A percentile compares a stretch with the other conserved stretches of the same genome.
Conservation (phyloP, 2,797 vertebrate genomes). For the Coluber constrictor region DNA sequence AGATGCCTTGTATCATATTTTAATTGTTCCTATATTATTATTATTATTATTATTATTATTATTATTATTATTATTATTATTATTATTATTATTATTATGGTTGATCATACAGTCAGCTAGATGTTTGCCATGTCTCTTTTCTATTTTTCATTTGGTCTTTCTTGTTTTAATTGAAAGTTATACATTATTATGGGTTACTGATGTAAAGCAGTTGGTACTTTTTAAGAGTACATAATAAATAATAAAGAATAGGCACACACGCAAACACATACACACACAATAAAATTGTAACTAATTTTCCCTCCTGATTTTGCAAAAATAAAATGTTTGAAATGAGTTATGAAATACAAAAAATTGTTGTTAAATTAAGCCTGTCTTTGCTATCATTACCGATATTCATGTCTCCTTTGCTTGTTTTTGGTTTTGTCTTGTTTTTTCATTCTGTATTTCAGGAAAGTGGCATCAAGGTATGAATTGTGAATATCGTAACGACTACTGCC, state of each 20-base stretch:
- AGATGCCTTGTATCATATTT: neutral
- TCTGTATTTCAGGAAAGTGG: conserved; percentile 81
- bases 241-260: neutral
- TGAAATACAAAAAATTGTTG: neutral
- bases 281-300: neutral
- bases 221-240: neutral
- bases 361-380: neutral
- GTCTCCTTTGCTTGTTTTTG: neutral
- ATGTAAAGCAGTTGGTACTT: neutral
- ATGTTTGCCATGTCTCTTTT: neutral
- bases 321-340: neutral
- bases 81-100: neutral
- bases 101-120: neutral
- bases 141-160: neutral
- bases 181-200: neutral
- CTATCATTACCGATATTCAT: neutral
- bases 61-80: no score
- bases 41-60: neutral
- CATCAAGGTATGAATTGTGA: conserved; percentile 88
- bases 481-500: conserved; percentile 79
- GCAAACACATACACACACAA: neutral
- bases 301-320: neutral
- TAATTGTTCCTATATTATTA: neutral
- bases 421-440: neutral
- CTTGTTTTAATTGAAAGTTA: neutral